phyloP scores from a whole-genome alignment of 1,140 invertebrate genomes.

The Drosophila carrolli region DNA sequence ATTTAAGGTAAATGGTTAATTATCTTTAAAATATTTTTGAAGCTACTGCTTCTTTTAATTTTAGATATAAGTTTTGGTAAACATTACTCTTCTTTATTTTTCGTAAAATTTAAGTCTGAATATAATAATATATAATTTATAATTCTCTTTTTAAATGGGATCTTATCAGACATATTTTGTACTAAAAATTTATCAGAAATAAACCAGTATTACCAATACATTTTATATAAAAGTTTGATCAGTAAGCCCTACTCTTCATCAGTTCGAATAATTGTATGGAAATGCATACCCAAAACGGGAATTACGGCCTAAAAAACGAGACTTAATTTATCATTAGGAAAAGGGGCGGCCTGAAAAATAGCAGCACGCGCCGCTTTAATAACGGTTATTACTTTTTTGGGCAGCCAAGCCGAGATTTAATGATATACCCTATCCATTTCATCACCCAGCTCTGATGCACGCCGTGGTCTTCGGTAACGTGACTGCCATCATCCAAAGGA shows the following conservation, averaged over 20 bases:
- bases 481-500: conserved; percentile 99
- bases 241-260: neutral
- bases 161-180: too few species aligned
- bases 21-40: neutral
- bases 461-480: conserved; percentile 99
- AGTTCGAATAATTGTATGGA: neutral
- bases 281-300: neutral
- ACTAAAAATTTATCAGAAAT: too few species aligned
- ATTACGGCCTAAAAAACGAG: neutral
- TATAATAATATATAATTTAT: too few species aligned
- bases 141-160: too few species aligned
- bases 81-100: too few species aligned
- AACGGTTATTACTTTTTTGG: conserved; percentile 16
- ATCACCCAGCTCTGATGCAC: conserved; percentile 95
- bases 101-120: too few species aligned
- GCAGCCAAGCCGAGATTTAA: conserved; percentile 15
- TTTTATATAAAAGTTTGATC: too few species aligned
- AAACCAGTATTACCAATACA: too few species aligned
- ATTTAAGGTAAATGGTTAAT: conserved; percentile 4
- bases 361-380: neutral
- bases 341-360: neutral
- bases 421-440: conserved; percentile 27
- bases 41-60: too few species aligned
- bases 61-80: too few species aligned
- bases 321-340: too few species aligned